Percentiles rank a stretch among this genome's conserved stretches.
Evolutionary conservation across 2,797 vertebrate species (phyloP).

Genomic region (Triplophysa bombifrons): DNA sequence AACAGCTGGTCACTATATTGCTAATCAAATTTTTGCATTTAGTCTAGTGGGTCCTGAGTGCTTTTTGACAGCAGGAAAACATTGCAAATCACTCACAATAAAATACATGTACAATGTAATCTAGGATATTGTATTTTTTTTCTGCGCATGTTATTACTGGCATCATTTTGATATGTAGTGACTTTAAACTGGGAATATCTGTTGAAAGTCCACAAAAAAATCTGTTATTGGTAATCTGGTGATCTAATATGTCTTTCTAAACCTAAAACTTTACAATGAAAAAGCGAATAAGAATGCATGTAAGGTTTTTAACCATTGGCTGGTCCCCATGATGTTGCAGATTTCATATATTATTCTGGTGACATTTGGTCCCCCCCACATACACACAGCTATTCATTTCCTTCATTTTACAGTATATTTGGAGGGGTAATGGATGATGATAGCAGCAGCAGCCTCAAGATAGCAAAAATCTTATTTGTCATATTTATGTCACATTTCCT

Average conservation of each 20-base stretch:
- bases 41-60: slow-evolving; percentile 49
- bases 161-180: slow-evolving; percentile 22
- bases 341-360: too few relatives aligned
- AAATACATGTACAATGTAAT: slow-evolving; percentile 50
- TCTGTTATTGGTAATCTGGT: too few relatives aligned
- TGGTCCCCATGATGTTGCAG: too few relatives aligned
- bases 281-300: too few relatives aligned
- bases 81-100: slow-evolving; percentile 44
- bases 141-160: slow-evolving; percentile 16
- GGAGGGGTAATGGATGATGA: neutral
- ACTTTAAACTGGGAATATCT: neutral
- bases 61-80: slow-evolving; percentile 57
- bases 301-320: too few relatives aligned
- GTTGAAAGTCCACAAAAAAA: too few relatives aligned
- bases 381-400: neutral
- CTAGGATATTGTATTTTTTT: slow-evolving; percentile 14
- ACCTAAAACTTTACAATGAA: too few relatives aligned
- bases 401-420: slow-evolving; percentile 9
- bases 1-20: slow-evolving; percentile 71
- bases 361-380: neutral
- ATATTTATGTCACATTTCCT: slow-evolving; percentile 13
- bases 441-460: neutral
- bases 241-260: too few relatives aligned
- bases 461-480: slow-evolving; percentile 20
- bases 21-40: slow-evolving; percentile 67